A percentile compares a stretch with the other conserved stretches of the same genome.
Conservation (phyloP, 2,113 vertebrate genomes). For the Laticauda colubrina region DNA sequence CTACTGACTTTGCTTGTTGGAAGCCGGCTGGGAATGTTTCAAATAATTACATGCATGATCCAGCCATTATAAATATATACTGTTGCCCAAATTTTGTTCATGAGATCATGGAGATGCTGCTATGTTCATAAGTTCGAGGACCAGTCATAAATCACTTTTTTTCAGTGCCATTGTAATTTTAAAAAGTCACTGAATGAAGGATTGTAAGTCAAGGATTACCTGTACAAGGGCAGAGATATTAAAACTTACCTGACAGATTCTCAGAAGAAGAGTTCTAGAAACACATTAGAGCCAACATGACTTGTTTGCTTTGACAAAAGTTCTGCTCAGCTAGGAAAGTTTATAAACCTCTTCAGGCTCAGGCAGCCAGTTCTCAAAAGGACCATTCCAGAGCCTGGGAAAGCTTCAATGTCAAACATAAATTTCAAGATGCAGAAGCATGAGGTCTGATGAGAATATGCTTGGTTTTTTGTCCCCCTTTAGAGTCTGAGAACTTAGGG, state of each 20-base stretch:
- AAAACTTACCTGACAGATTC: not conserved
- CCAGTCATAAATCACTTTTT: not conserved
- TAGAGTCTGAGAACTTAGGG: not conserved
- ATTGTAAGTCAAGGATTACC: not conserved
- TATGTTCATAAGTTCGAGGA: not conserved
- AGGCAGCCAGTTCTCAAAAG: not conserved
- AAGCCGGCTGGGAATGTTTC: not conserved
- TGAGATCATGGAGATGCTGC: not conserved
- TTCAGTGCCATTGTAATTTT: not conserved
- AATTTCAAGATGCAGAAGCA: not conserved
- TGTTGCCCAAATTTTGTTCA: not conserved
- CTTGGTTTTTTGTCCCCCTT: not conserved
- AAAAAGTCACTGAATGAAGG: not conserved
- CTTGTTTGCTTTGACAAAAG: not conserved
- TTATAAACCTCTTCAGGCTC: not conserved
- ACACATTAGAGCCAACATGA: not conserved
- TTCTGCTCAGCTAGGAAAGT: not conserved
- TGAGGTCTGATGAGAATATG: not conserved
- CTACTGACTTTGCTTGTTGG: not conserved
- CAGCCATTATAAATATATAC: not conserved
- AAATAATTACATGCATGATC: not conserved
- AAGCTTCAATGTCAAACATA: not conserved
- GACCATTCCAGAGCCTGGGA: not conserved
- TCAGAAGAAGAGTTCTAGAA: not conserved
- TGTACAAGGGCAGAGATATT: not conserved